phyloP scores from a whole-genome alignment of 2,797 vertebrate genomes.

The Anguilla pacifica region DNA sequence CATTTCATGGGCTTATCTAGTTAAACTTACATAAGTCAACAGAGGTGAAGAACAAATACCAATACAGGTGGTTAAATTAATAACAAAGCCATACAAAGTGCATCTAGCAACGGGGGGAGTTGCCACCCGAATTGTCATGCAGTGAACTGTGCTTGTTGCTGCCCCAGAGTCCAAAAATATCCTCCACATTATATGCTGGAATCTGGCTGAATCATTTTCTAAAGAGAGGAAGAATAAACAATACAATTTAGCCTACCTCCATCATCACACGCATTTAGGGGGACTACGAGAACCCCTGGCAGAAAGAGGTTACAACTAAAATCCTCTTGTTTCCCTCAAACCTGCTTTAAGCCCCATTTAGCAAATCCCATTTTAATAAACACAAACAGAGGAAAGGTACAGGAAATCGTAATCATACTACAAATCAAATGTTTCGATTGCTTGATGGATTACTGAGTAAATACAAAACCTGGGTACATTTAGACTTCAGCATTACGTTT shows the following conservation, averaged over 20 bases:
- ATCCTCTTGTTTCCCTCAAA: neutral
- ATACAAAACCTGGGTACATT: neutral
- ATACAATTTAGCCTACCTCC: neutral
- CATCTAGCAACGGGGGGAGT: neutral
- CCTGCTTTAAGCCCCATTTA: neutral
- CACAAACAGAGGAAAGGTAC: neutral
- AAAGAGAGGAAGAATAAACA: neutral
- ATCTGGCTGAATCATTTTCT: neutral
- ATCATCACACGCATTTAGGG: neutral
- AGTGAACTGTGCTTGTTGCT: neutral
- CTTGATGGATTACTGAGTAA: neutral
- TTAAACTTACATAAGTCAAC: neutral
- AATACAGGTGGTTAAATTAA: neutral
- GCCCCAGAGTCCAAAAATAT: constrained; percentile 8
- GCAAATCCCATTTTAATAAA: neutral
- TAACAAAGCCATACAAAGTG: neutral
- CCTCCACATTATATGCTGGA: neutral
- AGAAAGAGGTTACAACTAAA: neutral
- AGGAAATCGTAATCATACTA: neutral
- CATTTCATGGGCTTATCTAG: neutral
- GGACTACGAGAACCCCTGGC: neutral
- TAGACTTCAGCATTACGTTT: neutral
- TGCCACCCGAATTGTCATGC: neutral
- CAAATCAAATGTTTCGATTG: neutral
- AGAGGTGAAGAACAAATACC: neutral